Conservation (phyloP, 2,888 invertebrate species). For the Pseudococcus viburni region DNA sequence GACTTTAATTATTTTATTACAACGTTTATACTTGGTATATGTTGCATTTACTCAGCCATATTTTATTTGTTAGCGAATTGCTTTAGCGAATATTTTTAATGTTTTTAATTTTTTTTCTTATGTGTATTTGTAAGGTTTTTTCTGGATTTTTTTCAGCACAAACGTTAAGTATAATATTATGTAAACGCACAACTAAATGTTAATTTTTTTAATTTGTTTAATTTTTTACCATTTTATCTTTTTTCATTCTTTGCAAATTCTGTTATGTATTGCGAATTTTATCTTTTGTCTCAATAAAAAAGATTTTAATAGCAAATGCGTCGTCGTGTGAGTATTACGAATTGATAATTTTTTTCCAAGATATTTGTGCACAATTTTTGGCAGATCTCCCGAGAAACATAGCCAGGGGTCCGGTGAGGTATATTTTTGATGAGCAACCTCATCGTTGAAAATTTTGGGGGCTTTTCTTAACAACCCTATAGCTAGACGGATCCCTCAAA, state of each 20-base stretch:
- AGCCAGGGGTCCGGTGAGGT: too few species aligned
- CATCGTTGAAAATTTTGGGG: too few species aligned
- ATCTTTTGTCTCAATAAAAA: slow-evolving; percentile 48
- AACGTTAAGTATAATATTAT: not conserved
- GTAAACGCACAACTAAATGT: slow-evolving; percentile 45
- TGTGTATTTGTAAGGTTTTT: not conserved
- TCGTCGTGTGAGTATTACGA: too few species aligned
- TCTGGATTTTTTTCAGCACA: slow-evolving; percentile 28
- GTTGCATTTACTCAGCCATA: slow-evolving; percentile 42
- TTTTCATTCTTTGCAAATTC: slow-evolving; percentile 55
- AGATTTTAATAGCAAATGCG: slow-evolving; percentile 1
- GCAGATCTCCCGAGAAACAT: too few species aligned
- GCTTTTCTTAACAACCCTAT: too few species aligned
- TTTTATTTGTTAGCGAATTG: slow-evolving; percentile 27
- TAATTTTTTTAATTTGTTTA: slow-evolving; percentile 51
- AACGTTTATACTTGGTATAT: slow-evolving; percentile 23
- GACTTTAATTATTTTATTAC: slow-evolving; percentile 57
- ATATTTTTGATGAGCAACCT: too few species aligned
- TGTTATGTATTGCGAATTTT: slow-evolving; percentile 54
- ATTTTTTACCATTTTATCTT: slow-evolving; percentile 43
- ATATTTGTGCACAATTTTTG: too few species aligned
- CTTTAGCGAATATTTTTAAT: slow-evolving; percentile 42
- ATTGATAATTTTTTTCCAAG: too few species aligned
- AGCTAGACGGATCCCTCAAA: too few species aligned
- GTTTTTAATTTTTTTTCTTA: slow-evolving; percentile 36